Evolutionary conservation across 2,888 invertebrate species (phyloP).

Genomic region (Patella depressa): DNA sequence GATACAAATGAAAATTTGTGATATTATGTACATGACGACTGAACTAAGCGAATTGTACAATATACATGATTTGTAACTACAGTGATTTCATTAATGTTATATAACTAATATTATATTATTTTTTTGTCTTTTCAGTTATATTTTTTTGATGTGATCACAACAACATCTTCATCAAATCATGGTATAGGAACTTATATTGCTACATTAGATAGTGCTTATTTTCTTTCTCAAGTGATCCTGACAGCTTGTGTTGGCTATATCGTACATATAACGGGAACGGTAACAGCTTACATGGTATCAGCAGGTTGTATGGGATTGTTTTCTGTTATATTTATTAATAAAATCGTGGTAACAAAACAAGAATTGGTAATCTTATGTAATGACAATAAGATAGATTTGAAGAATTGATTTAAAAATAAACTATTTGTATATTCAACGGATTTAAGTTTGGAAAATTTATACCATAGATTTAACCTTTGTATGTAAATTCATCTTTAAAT

Average conservation of each 20-base stretch:
- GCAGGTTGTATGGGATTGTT: conserved; percentile 70
- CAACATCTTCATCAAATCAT: conserved; percentile 71
- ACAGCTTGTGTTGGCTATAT: conserved; percentile 72
- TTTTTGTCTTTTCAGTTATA: conserved; percentile 60
- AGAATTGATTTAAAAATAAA: too few species aligned
- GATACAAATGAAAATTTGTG: too few species aligned
- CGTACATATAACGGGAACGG: conserved; percentile 71
- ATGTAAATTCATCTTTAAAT: too few species aligned
- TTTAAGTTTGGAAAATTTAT: too few species aligned
- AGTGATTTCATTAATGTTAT: conserved; percentile 1
- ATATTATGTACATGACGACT: too few species aligned
- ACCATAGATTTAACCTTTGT: too few species aligned
- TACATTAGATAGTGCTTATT: conserved; percentile 72
- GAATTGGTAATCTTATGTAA: conserved; percentile 34
- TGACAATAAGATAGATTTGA: background rate
- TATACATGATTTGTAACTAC: too few species aligned
- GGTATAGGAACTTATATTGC: conserved; percentile 96
- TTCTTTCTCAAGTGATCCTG: conserved; percentile 72
- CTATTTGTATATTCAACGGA: too few species aligned
- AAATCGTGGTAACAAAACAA: conserved; percentile 50
- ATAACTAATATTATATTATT: conserved; percentile 1
- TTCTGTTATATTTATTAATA: conserved; percentile 60
- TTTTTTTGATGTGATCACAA: conserved; percentile 60
- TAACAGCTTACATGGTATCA: conserved; percentile 71
- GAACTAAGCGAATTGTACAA: too few species aligned